phyloP scores from a whole-genome alignment of 2,888 invertebrate species.

The Amitus sp. region DNA sequence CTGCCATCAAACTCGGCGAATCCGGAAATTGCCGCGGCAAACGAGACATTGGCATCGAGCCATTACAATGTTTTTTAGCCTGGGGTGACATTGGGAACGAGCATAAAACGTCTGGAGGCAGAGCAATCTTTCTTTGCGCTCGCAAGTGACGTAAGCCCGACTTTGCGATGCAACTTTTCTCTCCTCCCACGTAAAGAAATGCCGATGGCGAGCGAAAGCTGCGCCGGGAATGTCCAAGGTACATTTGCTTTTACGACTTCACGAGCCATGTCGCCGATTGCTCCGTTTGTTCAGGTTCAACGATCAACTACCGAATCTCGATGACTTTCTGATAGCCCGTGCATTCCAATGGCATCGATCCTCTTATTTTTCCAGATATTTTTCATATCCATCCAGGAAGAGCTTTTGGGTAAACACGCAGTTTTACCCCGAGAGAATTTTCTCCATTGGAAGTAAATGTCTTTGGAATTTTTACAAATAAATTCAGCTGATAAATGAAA shows the following conservation, averaged over 20 bases:
- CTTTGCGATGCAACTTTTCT: conserved; percentile 14
- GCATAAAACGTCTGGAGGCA: conserved; percentile 10
- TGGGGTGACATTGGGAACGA: conserved; percentile 6
- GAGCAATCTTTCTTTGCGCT: conserved; percentile 10
- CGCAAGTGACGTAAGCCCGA: conserved; percentile 9
- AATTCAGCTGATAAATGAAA: too few species aligned
- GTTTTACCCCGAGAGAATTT: too few species aligned
- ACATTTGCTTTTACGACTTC: conserved; percentile 50
- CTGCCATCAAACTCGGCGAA: background rate
- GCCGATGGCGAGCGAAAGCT: conserved; percentile 12
- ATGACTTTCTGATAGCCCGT: conserved; percentile 13
- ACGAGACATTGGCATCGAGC: background rate
- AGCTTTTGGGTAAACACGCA: too few species aligned
- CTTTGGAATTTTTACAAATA: too few species aligned
- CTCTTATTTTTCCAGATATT: background rate
- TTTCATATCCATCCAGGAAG: too few species aligned
- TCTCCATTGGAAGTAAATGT: too few species aligned
- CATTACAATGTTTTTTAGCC: conserved; percentile 11
- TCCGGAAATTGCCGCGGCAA: background rate
- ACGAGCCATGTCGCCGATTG: conserved; percentile 48
- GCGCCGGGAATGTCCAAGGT: conserved; percentile 18
- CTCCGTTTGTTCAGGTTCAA: conserved; percentile 50
- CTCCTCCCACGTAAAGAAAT: conserved; percentile 5
- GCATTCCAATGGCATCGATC: background rate
- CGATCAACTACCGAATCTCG: conserved; percentile 45